Conservation (phyloP, 2,113 vertebrate species). For the Tretioscincus oriximinensis region DNA sequence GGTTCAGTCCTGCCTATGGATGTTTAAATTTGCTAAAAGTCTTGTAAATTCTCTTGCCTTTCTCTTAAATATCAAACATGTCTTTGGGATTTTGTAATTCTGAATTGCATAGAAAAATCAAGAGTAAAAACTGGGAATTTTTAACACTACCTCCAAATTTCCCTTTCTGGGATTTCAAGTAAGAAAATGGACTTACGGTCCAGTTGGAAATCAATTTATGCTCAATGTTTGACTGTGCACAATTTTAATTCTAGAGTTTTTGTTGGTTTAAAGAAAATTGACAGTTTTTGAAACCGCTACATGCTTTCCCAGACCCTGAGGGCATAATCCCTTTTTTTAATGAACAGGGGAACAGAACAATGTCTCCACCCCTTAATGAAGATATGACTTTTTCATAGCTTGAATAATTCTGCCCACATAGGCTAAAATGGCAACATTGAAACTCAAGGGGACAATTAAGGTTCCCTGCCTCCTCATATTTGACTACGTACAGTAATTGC, state of each 20-base stretch:
- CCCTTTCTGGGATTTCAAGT: not conserved
- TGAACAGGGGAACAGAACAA: too few relatives aligned
- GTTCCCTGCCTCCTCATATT: not conserved
- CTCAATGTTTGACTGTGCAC: not conserved
- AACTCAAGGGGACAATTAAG: not conserved
- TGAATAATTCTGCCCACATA: not conserved
- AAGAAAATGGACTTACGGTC: not conserved
- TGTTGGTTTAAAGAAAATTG: not conserved
- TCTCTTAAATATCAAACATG: not conserved
- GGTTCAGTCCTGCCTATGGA: not conserved
- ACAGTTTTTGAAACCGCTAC: not conserved
- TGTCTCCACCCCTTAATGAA: too few relatives aligned
- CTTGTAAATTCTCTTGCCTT: not conserved
- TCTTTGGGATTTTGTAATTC: not conserved
- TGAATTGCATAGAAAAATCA: not conserved
- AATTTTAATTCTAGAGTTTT: not conserved
- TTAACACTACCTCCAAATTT: not conserved
- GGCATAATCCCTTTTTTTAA: too few relatives aligned
- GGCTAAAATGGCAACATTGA: too few relatives aligned
- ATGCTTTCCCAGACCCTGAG: too few relatives aligned
- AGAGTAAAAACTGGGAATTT: not conserved
- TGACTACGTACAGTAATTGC: not conserved
- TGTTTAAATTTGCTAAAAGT: not conserved
- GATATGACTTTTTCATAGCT: not conserved
- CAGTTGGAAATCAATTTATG: not conserved